Percentiles rank a stretch among this genome's conserved stretches.
These are phyloP conservation scores for Actinostola sp. DNA, from an alignment of 92 coral and sea anemone species.

Conservation along the genomic window DNA sequence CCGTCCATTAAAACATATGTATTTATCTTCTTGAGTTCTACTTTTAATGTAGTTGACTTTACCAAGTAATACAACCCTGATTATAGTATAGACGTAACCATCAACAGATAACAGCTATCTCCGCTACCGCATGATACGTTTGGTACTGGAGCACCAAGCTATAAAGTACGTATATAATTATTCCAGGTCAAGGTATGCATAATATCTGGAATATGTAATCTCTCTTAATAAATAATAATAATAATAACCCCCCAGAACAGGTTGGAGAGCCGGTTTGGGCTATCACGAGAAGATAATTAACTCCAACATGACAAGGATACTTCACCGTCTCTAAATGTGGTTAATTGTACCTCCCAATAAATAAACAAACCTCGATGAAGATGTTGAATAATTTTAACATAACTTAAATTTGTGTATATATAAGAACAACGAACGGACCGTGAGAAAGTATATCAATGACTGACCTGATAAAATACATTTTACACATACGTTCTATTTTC, in stretches of 20 bases:
- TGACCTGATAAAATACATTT: constrained; percentile 3
- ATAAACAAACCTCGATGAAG: constrained; percentile 3
- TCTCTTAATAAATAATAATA: too few relatives aligned
- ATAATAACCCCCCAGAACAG: background rate
- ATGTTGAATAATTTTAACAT: background rate
- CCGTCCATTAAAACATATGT: too few relatives aligned
- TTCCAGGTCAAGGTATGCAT: constrained; percentile 2
- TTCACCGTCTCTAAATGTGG: constrained; percentile 9
- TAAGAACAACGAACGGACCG: background rate
- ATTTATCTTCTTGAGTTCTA: too few relatives aligned
- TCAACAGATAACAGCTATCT: too few relatives aligned
- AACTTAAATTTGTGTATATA: background rate
- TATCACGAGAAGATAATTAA: constrained; percentile 3
- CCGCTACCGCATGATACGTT: too few relatives aligned
- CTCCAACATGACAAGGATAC: constrained; percentile 10
- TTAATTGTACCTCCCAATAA: background rate
- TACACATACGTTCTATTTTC: background rate
- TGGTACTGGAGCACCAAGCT: too few relatives aligned
- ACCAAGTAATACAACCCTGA: too few relatives aligned
- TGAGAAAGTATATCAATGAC: constrained; percentile 8
- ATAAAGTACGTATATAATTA: background rate
- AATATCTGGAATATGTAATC: background rate
- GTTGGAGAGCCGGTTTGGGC: background rate
- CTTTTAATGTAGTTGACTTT: too few relatives aligned
- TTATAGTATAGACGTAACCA: too few relatives aligned